Conservation (phyloP, 2,797 vertebrate species). For the Lycodopsis pacificus region DNA sequence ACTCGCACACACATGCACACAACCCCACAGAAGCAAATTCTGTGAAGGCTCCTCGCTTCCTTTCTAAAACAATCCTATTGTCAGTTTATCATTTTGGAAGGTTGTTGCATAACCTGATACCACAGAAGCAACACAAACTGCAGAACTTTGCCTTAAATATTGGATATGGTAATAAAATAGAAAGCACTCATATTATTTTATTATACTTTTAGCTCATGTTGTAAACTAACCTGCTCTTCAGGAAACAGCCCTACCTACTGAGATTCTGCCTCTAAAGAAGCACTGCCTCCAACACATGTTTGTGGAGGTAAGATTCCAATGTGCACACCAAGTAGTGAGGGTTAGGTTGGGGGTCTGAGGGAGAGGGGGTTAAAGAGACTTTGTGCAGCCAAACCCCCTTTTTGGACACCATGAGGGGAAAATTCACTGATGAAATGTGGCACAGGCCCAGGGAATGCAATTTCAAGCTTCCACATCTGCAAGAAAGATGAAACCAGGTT, state of each 20-base stretch:
- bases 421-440: constrained; percentile 95
- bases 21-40: background rate
- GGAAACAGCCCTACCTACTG: constrained; percentile 25
- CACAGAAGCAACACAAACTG: too few species aligned
- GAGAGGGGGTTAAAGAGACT: constrained; percentile 24
- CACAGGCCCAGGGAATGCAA: constrained; percentile 93
- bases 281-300: constrained; percentile 21
- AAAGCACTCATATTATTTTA: background rate
- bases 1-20: background rate
- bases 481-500: constrained; percentile 91
- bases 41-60: background rate
- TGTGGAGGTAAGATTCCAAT: constrained; percentile 15
- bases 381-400: constrained; percentile 52
- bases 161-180: background rate
- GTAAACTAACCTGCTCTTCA: background rate
- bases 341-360: constrained; percentile 13
- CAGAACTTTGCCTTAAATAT: background rate
- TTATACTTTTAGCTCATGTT: background rate
- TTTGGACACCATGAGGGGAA: constrained; percentile 89
- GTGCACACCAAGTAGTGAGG: constrained; percentile 16
- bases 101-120: too few species aligned
- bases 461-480: constrained; percentile 96
- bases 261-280: constrained; percentile 28
- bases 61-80: background rate
- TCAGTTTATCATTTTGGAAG: too few species aligned